Conservation (phyloP, 2,888 invertebrate genomes). For the Synanthedon andrenaeformis region DNA sequence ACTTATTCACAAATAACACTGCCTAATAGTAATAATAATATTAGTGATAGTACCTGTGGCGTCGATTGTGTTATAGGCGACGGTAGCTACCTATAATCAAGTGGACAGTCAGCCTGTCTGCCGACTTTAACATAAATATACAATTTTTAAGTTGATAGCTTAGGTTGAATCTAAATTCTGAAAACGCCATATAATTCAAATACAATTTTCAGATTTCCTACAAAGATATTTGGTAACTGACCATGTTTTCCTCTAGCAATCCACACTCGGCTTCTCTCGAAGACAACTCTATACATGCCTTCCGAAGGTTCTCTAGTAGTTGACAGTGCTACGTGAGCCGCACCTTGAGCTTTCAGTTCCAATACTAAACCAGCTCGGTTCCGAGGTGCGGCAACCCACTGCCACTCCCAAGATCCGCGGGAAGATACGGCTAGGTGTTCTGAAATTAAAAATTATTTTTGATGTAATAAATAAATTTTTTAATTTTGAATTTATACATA, state of each 20-base stretch:
- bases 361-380: conserved; percentile 74
- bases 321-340: conserved; percentile 72
- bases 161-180: no score
- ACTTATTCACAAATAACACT: no score
- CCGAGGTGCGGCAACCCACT: conserved; percentile 74
- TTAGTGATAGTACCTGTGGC: no score
- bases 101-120: no score
- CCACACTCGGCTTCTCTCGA: conserved; percentile 73
- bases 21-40: no score
- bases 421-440: conserved; percentile 75
- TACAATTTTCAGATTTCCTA: no score
- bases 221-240: conserved; percentile 21
- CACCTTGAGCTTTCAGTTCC: conserved; percentile 68
- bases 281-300: conserved; percentile 74
- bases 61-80: no score
- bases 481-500: not conserved
- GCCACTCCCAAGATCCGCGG: conserved; percentile 73
- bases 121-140: no score
- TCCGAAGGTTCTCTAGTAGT: conserved; percentile 66
- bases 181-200: no score
- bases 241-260: conserved; percentile 76
- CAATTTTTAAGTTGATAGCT: no score
- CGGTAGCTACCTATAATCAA: no score
- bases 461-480: not conserved
- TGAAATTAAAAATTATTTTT: conserved; percentile 24